phyloP scores from a whole-genome alignment of 1,140 invertebrate genomes.

The Lepidotrigona ventralis region DNA sequence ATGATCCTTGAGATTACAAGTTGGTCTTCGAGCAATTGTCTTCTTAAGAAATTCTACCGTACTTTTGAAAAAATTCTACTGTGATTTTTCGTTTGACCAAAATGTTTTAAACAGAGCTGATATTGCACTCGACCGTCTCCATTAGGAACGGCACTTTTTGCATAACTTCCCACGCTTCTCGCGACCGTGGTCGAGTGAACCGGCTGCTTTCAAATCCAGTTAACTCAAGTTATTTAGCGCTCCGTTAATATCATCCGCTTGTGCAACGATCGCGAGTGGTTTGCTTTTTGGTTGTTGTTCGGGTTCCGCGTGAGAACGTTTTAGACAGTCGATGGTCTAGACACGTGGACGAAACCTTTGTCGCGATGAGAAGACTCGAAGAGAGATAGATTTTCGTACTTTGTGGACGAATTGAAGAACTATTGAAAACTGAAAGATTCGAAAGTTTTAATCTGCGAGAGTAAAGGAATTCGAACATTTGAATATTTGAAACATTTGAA shows the following conservation, averaged over 20 bases:
- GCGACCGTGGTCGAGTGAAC: slow-evolving; percentile 33
- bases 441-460: too few relatives aligned
- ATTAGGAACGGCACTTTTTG: slow-evolving; percentile 57
- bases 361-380: neutral
- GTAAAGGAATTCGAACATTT: too few relatives aligned
- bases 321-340: neutral
- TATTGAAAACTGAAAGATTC: too few relatives aligned
- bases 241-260: slow-evolving; percentile 54
- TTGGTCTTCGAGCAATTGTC: too few relatives aligned
- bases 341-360: neutral
- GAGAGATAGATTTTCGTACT: too few relatives aligned
- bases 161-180: slow-evolving; percentile 67
- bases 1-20: too few relatives aligned
- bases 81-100: neutral
- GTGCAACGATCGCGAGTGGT: slow-evolving; percentile 30
- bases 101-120: slow-evolving; percentile 1
- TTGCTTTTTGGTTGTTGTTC: slow-evolving; percentile 51
- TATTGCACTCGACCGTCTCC: slow-evolving; percentile 35
- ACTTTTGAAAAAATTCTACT: too few relatives aligned
- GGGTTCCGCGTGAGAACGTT: slow-evolving; percentile 43
- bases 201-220: slow-evolving; percentile 55
- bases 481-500: too few relatives aligned
- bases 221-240: slow-evolving; percentile 57
- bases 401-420: too few relatives aligned
- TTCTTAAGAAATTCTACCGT: too few relatives aligned